Evolutionary conservation across 2,113 vertebrate genomes (phyloP).

Genomic region (Enhydra lutris): DNA sequence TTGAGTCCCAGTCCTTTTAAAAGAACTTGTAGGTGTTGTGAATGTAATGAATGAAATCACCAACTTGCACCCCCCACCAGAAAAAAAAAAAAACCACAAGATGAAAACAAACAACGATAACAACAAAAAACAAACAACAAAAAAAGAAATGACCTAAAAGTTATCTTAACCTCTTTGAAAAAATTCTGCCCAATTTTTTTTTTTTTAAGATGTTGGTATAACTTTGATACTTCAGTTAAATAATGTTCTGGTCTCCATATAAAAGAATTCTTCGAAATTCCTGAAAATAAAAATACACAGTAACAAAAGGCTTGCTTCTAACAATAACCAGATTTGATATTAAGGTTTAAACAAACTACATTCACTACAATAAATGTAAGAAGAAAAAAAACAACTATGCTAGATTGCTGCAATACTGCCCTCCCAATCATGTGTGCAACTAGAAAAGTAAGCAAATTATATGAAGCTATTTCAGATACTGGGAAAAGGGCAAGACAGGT

Average conservation of each 20-base stretch:
- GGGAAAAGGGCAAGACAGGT: background rate
- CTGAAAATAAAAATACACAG: slow-evolving; percentile 64
- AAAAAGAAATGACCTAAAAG: slow-evolving; percentile 63
- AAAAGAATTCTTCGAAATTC: slow-evolving; percentile 63
- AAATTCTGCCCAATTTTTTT: slow-evolving; percentile 22
- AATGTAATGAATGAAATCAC: slow-evolving; percentile 75
- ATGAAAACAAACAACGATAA: background rate
- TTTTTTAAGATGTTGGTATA: slow-evolving; percentile 23
- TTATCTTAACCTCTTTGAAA: slow-evolving; percentile 69
- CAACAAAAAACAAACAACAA: background rate
- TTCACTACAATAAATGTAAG: background rate
- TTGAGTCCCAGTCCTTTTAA: slow-evolving; percentile 65
- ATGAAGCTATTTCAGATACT: background rate
- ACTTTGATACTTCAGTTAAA: slow-evolving; percentile 61
- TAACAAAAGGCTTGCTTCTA: slow-evolving; percentile 44
- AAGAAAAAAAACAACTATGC: background rate
- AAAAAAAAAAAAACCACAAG: background rate
- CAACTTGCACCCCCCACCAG: background rate
- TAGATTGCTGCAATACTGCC: background rate
- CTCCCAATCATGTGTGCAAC: background rate
- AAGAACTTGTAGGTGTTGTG: slow-evolving; percentile 70
- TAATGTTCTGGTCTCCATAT: slow-evolving; percentile 52
- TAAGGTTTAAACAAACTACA: background rate
- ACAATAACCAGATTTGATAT: slow-evolving; percentile 36
- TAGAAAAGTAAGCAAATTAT: background rate